Evolutionary conservation across 2,113 vertebrate genomes (phyloP).

Genomic region (Mugil cephalus): DNA sequence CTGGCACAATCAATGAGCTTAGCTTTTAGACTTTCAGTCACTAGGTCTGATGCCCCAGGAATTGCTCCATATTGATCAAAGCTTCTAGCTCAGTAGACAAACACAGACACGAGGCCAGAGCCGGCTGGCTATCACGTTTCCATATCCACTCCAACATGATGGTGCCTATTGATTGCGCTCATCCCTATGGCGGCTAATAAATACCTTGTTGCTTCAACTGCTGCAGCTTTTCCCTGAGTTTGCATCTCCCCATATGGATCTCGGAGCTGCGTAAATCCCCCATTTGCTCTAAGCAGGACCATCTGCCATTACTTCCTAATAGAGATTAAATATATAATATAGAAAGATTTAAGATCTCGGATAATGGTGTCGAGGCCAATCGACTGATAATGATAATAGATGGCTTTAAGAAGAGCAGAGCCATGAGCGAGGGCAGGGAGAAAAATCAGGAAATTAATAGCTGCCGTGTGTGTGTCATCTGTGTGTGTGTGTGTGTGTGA

Average conservation of each 20-base stretch:
- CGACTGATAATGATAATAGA: conserved; percentile 59
- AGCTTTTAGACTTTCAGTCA: conserved; percentile 38
- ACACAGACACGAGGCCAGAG: conserved; percentile 52
- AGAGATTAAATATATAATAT: conserved; percentile 63
- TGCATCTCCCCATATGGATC: conserved; percentile 51
- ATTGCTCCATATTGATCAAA: conserved; percentile 61
- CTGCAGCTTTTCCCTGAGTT: conserved; percentile 38
- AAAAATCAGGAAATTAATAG: conserved; percentile 49
- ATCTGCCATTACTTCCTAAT: conserved; percentile 59
- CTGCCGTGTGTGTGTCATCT: conserved; percentile 14
- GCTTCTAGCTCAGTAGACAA: conserved; percentile 45
- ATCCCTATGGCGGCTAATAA: conserved; percentile 56
- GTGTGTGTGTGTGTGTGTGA: conserved; percentile 4
- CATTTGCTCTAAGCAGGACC: conserved; percentile 48
- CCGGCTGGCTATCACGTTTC: conserved; percentile 56
- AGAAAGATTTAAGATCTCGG: conserved; percentile 50
- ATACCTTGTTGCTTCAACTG: conserved; percentile 55
- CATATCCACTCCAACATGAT: conserved; percentile 63
- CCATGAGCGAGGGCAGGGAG: conserved; percentile 14
- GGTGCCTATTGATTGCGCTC: conserved; percentile 49
- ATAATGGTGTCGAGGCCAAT: conserved; percentile 51
- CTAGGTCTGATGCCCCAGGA: conserved; percentile 42
- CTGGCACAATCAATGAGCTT: conserved; percentile 19
- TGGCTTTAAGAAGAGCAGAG: conserved; percentile 38
- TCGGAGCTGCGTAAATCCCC: conserved; percentile 42